Conservation (phyloP, 2,797 vertebrate species). For the Melanotaenia parkinsoni region DNA sequence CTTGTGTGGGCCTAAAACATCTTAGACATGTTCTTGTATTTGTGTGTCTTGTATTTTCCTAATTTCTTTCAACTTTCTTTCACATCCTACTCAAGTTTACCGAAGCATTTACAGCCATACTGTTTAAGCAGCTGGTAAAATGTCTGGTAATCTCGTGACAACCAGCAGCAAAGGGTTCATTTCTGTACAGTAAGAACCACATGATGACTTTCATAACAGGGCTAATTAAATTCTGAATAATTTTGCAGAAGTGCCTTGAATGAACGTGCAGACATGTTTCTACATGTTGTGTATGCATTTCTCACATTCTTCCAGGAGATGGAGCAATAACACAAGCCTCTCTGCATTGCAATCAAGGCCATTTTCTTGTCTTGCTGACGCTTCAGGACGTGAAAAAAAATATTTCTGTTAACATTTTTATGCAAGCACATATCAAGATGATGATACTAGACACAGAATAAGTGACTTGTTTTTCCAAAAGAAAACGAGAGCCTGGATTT, state of each 20-base stretch:
- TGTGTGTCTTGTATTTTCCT: too few species aligned
- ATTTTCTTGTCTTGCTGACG: background rate
- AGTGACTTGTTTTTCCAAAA: background rate
- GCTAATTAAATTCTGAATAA: background rate
- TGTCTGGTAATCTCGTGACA: background rate
- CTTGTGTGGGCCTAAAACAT: background rate
- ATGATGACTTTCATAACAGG: background rate
- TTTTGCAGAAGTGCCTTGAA: background rate
- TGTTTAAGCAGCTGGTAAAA: background rate
- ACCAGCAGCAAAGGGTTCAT: background rate
- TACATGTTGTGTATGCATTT: background rate
- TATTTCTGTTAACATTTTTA: background rate
- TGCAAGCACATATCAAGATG: background rate
- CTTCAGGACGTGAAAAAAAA: background rate
- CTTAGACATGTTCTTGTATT: background rate
- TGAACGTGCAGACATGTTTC: conserved; percentile 24
- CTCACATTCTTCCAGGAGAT: conserved; percentile 29
- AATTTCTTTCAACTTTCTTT: too few species aligned
- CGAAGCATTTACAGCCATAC: background rate
- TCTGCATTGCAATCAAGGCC: too few species aligned
- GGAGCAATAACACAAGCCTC: conserved; percentile 6
- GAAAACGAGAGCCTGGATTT: conserved; percentile 1
- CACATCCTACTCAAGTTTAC: background rate
- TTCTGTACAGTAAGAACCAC: background rate
- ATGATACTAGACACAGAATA: background rate